phyloP scores from a whole-genome alignment of 2,113 vertebrate species.

The Elachura formosa region DNA sequence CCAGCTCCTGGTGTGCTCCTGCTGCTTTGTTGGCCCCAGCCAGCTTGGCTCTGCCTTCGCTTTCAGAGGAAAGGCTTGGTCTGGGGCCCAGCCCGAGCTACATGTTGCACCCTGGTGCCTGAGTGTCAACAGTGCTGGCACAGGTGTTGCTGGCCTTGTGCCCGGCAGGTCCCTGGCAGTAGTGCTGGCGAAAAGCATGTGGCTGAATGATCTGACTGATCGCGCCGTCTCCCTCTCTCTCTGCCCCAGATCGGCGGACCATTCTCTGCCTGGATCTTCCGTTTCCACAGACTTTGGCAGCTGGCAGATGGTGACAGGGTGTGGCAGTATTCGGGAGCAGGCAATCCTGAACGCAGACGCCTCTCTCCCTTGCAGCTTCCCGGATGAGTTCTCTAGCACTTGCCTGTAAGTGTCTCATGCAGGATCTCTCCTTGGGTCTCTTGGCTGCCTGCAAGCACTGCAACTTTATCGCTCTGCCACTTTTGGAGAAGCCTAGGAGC shows the following conservation, averaged over 20 bases:
- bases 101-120: background rate
- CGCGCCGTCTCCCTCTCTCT: conserved; percentile 69
- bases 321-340: conserved; percentile 95
- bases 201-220: conserved; percentile 63
- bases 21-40: background rate
- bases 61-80: conserved; percentile 29
- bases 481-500: background rate
- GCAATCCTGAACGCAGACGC: conserved; percentile 81
- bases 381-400: conserved; percentile 88
- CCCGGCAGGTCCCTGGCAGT: background rate
- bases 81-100: background rate
- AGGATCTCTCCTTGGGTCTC: conserved; percentile 27
- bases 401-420: conserved; percentile 86
- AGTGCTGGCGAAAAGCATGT: background rate
- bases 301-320: conserved; percentile 98
- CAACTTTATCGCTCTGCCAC: background rate
- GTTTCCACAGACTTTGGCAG: conserved; percentile 97
- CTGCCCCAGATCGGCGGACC: conserved; percentile 87
- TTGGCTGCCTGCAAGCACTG: background rate
- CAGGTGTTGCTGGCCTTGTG: background rate
- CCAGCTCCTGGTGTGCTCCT: background rate
- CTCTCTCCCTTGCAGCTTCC: conserved; percentile 91
- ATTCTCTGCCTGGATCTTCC: conserved; percentile 89
- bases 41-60: background rate
- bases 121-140: background rate